phyloP scores from a whole-genome alignment of 1,140 invertebrate species.

The Zaprionus gabonicus region DNA sequence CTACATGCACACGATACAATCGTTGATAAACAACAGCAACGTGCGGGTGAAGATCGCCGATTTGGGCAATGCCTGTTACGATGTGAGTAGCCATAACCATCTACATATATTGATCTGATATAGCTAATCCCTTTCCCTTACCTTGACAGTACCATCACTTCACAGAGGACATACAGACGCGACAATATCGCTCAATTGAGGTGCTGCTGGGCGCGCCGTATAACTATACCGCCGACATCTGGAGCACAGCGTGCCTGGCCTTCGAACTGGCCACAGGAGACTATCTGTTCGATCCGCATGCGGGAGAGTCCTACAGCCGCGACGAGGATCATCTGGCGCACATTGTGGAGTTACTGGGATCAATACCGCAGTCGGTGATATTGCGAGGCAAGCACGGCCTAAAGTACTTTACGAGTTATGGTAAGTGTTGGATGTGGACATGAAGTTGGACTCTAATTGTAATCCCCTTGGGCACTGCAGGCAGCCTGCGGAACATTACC shows the following conservation, averaged over 20 bases:
- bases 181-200: slow-evolving; percentile 98
- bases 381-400: slow-evolving; percentile 81
- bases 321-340: slow-evolving; percentile 99
- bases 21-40: slow-evolving; percentile 93
- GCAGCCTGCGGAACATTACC: slow-evolving; percentile 95
- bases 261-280: slow-evolving; percentile 99
- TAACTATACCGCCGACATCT: slow-evolving; percentile 97
- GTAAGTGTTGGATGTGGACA: slow-evolving; percentile 85
- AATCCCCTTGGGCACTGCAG: slow-evolving; percentile 76
- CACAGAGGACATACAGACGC: slow-evolving; percentile 96
- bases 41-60: slow-evolving; percentile 98
- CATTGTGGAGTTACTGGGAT: slow-evolving; percentile 98
- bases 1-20: slow-evolving; percentile 88
- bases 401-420: slow-evolving; percentile 84
- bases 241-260: slow-evolving; percentile 99
- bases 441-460: neutral
- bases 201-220: slow-evolving; percentile 96
- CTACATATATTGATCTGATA: neutral
- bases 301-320: slow-evolving; percentile 91
- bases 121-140: no score
- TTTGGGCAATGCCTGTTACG: slow-evolving; percentile 99
- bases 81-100: slow-evolving; percentile 64
- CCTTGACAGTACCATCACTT: slow-evolving; percentile 79
- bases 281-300: slow-evolving; percentile 99
- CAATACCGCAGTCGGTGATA: slow-evolving; percentile 90